Base-by-base conservation (phyloP, 1,140 invertebrate species). In the Delia radicum region DNA sequence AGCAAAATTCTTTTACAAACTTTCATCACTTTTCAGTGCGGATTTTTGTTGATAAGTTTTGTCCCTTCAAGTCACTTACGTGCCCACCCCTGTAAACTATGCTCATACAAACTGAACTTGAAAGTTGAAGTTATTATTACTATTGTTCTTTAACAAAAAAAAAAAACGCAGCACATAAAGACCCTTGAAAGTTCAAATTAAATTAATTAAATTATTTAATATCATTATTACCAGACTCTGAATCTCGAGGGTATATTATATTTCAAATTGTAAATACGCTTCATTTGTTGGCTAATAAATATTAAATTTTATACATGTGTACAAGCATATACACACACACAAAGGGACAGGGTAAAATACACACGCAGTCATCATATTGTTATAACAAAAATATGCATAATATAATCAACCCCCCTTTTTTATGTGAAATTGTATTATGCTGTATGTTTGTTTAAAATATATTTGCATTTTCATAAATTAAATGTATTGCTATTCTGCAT, bases 121-220 rank as follows among this genome's bases (percentile, higher is more conserved):
- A 55, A n/a, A 55, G 48, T 55, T 55, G 24, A 55, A 55, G 48
- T 55, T 55, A 55, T 55, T 55, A 55, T 55, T 55, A 55, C 48
- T 21, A 55, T 55, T 55, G 48, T 55, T 55, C 18, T 55, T 15
- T 18, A 21, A 18, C 5, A 55, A 21, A 55, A 55, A 21, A 55
- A 55, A 21, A 55, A n/a, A n/a, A n/a, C n/a, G n/a, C 46, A 24
- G 48, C n/a, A 4, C 48, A 24, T 55, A 55, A 55, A 55, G 37
- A 31, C 65, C 29, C 65, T 37, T 37, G 65, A 37, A 69, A 69
- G 65, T 69, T 69, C 29, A 37, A 69, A 69, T 69, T 69, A 69
- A 33, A 69, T 69, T 69, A 69, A 69, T 69, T 69, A 69, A 69
- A 69, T 69, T 69, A 69, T 69, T 69, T 69, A 69, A 69, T 69